phyloP scores from a whole-genome alignment of 2,113 vertebrate genomes.

The Castor canadensis region DNA sequence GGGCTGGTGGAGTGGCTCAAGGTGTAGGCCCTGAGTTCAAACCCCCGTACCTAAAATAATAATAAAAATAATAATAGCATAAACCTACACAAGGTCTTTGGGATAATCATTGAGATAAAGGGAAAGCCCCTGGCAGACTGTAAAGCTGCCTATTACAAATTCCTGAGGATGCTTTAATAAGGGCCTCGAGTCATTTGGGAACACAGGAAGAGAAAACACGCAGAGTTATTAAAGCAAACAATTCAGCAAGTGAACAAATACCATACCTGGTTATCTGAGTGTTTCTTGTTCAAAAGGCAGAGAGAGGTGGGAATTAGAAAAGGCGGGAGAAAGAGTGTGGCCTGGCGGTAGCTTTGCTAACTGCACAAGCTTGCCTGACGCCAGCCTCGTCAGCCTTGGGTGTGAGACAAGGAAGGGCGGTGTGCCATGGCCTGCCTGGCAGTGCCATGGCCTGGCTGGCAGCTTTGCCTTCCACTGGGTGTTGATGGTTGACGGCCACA shows the following conservation, averaged over 20 bases:
- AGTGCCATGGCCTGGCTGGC: no score
- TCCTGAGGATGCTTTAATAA: neutral
- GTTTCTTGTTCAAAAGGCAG: neutral
- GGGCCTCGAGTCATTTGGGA: no score
- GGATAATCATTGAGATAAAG: neutral
- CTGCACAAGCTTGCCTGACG: no score
- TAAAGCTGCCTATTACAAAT: neutral
- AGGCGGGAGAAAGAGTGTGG: neutral
- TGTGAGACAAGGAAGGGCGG: fast-evolving
- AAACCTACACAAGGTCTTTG: neutral
- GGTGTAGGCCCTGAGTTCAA: no score
- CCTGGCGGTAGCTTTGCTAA: neutral
- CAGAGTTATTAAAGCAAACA: neutral
- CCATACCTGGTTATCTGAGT: neutral
- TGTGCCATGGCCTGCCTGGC: fast-evolving
- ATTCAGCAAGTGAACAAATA: neutral
- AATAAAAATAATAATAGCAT: no score
- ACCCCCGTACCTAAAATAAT: no score
- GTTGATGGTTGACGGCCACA: fast-evolving
- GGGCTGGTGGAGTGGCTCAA: no score
- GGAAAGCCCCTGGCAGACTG: neutral
- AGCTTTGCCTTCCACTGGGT: fast-evolving
- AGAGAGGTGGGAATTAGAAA: neutral
- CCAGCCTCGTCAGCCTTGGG: no score
- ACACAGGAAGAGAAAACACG: neutral